A percentile compares a stretch with the other conserved stretches of the same genome.
These are phyloP conservation scores for Rhynchomys soricoides DNA, from an alignment of 2,113 vertebrate genomes.

Conservation along the genomic window DNA sequence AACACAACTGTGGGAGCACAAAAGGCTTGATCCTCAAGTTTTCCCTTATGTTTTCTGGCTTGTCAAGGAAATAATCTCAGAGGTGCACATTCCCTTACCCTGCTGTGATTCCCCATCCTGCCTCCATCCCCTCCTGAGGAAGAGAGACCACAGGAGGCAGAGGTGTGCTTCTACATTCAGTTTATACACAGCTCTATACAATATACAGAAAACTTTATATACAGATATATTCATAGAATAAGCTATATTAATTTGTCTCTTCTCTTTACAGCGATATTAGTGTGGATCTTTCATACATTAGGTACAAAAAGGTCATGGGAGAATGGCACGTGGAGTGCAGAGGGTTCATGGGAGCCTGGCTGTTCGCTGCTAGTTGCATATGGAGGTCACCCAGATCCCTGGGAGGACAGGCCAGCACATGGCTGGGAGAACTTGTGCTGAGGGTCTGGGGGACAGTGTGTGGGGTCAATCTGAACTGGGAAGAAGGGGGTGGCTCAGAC, in stretches of 20 bases:
- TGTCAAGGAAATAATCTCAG: not conserved
- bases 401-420: slow-evolving; percentile 42
- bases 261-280: slow-evolving; percentile 88
- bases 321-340: slow-evolving; percentile 81
- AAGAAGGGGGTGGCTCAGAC: slow-evolving; percentile 77
- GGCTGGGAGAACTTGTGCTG: slow-evolving; percentile 73
- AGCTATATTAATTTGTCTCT: slow-evolving; percentile 87
- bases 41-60: not conserved
- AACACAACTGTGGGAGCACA: not conserved
- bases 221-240: slow-evolving; percentile 89
- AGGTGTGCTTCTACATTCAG: slow-evolving; percentile 81
- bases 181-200: slow-evolving; percentile 87
- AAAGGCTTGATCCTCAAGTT: not conserved
- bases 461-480: slow-evolving; percentile 39
- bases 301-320: slow-evolving; percentile 85
- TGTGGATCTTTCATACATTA: slow-evolving; percentile 86
- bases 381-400: slow-evolving; percentile 58
- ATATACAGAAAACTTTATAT: slow-evolving; percentile 87
- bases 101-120: not conserved
- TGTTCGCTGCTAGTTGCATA: slow-evolving; percentile 63
- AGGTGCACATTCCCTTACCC: too few species aligned
- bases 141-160: slow-evolving; percentile 70
- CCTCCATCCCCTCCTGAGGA: not conserved
- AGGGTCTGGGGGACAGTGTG: not conserved
- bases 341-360: slow-evolving; percentile 75